Evolutionary conservation across 92 coral and sea anemone species (phyloP), one percentile per base, ranked within the genome.

Genomic region (Pocillopora grandis): DNA sequence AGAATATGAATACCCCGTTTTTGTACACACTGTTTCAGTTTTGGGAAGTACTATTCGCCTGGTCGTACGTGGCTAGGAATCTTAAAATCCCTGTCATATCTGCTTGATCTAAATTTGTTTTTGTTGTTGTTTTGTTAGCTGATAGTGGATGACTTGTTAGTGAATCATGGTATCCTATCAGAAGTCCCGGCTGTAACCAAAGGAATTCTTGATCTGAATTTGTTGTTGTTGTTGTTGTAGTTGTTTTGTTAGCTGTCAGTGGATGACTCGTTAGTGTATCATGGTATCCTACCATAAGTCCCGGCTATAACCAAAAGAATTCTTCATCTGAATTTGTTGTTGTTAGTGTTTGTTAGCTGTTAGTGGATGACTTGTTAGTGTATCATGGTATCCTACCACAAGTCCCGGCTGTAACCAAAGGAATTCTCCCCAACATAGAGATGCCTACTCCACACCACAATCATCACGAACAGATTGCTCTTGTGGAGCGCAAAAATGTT

Each of bases 221-320:
- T 27, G 27, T 27, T 27, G 27, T 27, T 2, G 27, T 27, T 27
- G 27, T 27, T 0, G 27, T 23, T 23, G 23, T 23, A 23, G 23
- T 67, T 73, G 49, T 42, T 35, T 19, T 66, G 15, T 21, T 0
- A 21, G 36, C 19, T 96, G 81, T 87, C 92, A 58, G 99, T 96
- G 18, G 99, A 96, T 84, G 95, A 96, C 88, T 90, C 94, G 74
- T 80, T 96, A 76, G 99, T 96, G 33, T 94, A 92, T 55, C 94
- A 96, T 86, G 99, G 99, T 42, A 91, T 92, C 42, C 82, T 96
- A 57, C 99, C 99, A 18, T 98, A 96, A 90, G 99, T 96, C 16
- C 95, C 98, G 6, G 87, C 96, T 11, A 95, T 92, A n/a, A 75
- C 94, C 14, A 80, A 95, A 55, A 98, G 98, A 56, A 94, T 96